Base-by-base conservation (phyloP, 2,113 vertebrate species). In the Urocitellus parryii region DNA sequence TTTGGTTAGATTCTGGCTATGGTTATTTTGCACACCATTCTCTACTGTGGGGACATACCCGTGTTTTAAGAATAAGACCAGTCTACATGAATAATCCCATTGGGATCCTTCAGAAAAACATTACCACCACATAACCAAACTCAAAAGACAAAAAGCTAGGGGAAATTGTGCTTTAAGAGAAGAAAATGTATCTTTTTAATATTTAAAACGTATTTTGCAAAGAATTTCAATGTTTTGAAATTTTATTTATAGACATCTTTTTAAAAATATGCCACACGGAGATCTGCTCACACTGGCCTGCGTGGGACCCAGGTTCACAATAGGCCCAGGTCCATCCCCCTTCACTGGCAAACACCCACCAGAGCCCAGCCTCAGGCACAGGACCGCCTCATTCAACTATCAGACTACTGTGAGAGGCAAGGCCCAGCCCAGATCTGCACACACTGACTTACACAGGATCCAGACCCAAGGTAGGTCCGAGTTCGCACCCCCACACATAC, bases 151-250 rank as follows among this genome's bases (percentile, higher is more conserved):
- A 51, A 72, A 87, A 67, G 17, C 48, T 80, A 92, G 79, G 80
- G 48, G 22, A 93, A 95, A 73, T 68, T 76, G 48, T 58, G 39
- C 27, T 88, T 9, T 42, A 58, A 73, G 42, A 42, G 34, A 56
- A 73, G 87, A 79, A 8, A 51, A n/a, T 34, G 3, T 92, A 78
- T 34, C 45, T 45, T 96, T 93, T 27, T 82, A 39, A 89, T 68
- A 92, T 80, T 88, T 78, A 91, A 96, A 81, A 78, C 9, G 76
- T 80, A 56, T n/a, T 82, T 96, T 88, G 48, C 61, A 78, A 92
- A 91, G 42, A 87, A 87, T 63, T 70, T n/a, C 27, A 81, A 86
- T 70, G 74, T 63, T 81, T 81, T 88, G 18, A 29, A 65, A 82
- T 79, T 80, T 68, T 91, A 90, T 58, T 88, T 91, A 48, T 63